phyloP scores from a whole-genome alignment of 2,113 vertebrate genomes.

The Notothenia rossii region DNA sequence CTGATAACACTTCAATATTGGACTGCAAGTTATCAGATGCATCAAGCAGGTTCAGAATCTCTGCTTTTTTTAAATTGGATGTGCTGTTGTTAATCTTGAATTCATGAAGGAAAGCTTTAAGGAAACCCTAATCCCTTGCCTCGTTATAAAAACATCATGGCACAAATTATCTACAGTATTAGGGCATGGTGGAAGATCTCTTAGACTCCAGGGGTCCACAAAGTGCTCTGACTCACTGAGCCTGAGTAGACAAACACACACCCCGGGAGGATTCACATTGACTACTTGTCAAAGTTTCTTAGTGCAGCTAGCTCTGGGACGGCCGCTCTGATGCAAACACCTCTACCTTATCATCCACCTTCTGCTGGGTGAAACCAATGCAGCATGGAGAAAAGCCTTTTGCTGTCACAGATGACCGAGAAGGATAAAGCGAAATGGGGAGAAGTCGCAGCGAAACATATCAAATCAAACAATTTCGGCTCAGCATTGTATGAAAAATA shows the following conservation, averaged over 20 bases:
- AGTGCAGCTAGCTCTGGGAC: constrained; percentile 60
- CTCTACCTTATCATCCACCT: constrained; percentile 50
- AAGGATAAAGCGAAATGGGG: constrained; percentile 27
- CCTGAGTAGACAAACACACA: constrained; percentile 55
- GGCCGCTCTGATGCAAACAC: constrained; percentile 45
- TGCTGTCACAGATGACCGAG: constrained; percentile 37
- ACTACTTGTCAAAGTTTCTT: constrained; percentile 74
- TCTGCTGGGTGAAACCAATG: constrained; percentile 39
- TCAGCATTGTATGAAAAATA: constrained; percentile 15
- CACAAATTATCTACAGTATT: constrained; percentile 74
- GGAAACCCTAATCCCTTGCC: constrained; percentile 64
- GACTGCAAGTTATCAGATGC: constrained; percentile 43
- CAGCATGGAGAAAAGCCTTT: constrained; percentile 34
- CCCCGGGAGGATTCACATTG: constrained; percentile 61
- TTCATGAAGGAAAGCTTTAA: constrained; percentile 64
- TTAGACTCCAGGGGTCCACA: constrained; percentile 66
- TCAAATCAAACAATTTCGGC: constrained; percentile 6
- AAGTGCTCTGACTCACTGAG: constrained; percentile 68
- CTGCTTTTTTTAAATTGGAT: constrained; percentile 46
- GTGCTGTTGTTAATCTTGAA: constrained; percentile 64
- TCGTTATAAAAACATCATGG: constrained; percentile 79
- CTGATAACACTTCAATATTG: constrained; percentile 43
- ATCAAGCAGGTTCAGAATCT: constrained; percentile 48
- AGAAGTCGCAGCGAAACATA: constrained; percentile 21
- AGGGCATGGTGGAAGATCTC: constrained; percentile 56